Evolutionary conservation across 92 coral and sea anemone species (phyloP), one percentile per base, ranked within the genome.

Genomic region (Palythoa grandiflora): DNA sequence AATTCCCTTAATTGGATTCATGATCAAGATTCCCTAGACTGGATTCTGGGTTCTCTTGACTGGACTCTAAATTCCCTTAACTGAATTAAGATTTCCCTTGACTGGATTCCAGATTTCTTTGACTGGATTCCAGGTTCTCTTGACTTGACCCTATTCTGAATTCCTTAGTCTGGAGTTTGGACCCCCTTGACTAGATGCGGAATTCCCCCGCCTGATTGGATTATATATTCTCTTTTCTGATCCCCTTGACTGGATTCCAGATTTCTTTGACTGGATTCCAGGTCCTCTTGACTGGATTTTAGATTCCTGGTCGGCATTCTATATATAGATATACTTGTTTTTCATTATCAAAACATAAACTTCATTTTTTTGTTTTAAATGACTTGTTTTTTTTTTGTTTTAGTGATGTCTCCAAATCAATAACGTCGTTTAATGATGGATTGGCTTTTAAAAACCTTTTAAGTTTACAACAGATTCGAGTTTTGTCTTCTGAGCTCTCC

Each of bases 351-450:
- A 40, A 54, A 54, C 9, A 14, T 9, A 7, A 1, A 77, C 44
- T 36, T 28, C 17, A 10, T 1, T 12, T 11, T 5, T 3, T 13
- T 28, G 6, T 55, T 78, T 3, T 21, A n/a, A 14, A 9, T 5
- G 3, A 19, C 48, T 48, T 78, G 13, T 16, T 54, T 38, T 55
- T 16, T 47, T 6, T 66, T 65, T 6, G 28, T 28, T 28, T 28
- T 37, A 81, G 86, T 10, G 75, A 81, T 50, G 6, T 81, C 4
- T 44, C 86, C 61, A 5, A 13, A 5, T 47, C 86, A 47, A 28
- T 14, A 1, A 20, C 74, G n/a, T 36, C 63, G 13, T 81, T 68
- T 36, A 71, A 40, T 7, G 61, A 37, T 5, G 37, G 71, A 14
- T 63, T 63, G 60, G 60, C 48, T 5, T 8, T 19, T 63, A 21